Evolutionary conservation across 2,888 invertebrate genomes (phyloP).

Genomic region (Drosophila koepferae): DNA sequence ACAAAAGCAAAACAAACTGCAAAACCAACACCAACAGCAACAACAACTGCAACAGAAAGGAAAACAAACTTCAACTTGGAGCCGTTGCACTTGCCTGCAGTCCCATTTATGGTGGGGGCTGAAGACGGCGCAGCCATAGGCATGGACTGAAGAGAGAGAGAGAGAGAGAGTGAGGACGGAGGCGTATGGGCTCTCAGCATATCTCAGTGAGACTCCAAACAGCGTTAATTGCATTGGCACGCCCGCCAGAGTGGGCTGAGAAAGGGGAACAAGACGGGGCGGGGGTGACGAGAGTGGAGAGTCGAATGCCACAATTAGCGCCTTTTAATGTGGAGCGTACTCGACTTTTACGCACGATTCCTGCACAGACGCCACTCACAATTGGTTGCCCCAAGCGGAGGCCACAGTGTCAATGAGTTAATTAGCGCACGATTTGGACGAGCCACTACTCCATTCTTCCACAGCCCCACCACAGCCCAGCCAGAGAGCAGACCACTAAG

Average conservation of each 20-base stretch:
- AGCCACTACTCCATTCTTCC: background rate
- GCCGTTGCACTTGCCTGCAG: conserved; percentile 61
- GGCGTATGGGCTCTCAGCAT: conserved; percentile 33
- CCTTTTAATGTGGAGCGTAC: conserved; percentile 81
- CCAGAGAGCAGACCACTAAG: conserved; percentile 8
- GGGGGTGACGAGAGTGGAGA: background rate
- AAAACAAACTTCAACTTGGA: conserved; percentile 75
- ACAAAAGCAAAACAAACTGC: conserved; percentile 62
- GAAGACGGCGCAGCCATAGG: conserved; percentile 13
- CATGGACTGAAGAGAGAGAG: background rate
- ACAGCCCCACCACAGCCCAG: conserved; percentile 16
- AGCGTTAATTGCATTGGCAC: conserved; percentile 78
- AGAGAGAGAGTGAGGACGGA: background rate
- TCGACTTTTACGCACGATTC: conserved; percentile 79
- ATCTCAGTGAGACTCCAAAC: conserved; percentile 36
- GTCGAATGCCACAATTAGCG: conserved; percentile 76
- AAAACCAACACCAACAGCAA: conserved; percentile 15
- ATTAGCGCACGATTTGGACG: conserved; percentile 76
- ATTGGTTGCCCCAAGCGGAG: conserved; percentile 41
- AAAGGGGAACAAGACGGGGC: background rate
- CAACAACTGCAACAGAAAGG: conserved; percentile 34
- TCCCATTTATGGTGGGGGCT: conserved; percentile 34
- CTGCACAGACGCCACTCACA: conserved; percentile 71
- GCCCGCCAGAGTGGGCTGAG: conserved; percentile 30
- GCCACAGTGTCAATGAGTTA: conserved; percentile 80